phyloP scores from a whole-genome alignment of 30 jellyfish, hydroid and myxozoan genomes.

The Aurelia coerulea region DNA sequence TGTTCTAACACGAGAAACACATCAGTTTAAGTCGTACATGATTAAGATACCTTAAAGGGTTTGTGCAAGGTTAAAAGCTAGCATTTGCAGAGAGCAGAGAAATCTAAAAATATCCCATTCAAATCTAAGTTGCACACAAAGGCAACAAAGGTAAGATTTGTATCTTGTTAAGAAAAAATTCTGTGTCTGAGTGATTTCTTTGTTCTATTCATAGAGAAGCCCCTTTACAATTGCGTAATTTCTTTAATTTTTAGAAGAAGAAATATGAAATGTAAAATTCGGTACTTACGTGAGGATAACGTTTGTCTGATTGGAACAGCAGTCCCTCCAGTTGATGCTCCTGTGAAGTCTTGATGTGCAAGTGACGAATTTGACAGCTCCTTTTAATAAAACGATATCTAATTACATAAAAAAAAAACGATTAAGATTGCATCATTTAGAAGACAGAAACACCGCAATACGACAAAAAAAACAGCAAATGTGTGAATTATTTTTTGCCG shows the following conservation, averaged over 20 bases:
- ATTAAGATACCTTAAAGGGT: neutral
- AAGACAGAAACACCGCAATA: too few species aligned
- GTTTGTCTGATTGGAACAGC: conserved; percentile 14
- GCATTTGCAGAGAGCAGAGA: too few species aligned
- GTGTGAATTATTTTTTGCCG: too few species aligned
- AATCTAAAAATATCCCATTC: too few species aligned
- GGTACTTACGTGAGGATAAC: conserved; percentile 5
- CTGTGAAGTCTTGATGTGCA: neutral
- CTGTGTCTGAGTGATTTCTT: too few species aligned
- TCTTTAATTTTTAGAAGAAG: neutral
- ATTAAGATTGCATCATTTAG: neutral
- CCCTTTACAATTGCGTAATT: too few species aligned
- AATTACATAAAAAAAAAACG: neutral
- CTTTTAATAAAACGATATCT: neutral
- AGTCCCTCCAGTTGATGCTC: neutral
- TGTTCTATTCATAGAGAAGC: too few species aligned
- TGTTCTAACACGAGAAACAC: neutral
- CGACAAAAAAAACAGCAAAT: neutral
- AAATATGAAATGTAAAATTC: neutral
- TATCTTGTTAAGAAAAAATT: too few species aligned
- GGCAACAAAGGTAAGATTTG: too few species aligned
- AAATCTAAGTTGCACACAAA: too few species aligned
- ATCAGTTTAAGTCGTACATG: too few species aligned
- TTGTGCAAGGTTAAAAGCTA: too few species aligned
- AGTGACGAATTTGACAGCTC: conserved; percentile 10